Evolutionary conservation across 2,797 vertebrate species (phyloP), one percentile per base, ranked within the genome.

Genomic region (Danio tinwini): DNA sequence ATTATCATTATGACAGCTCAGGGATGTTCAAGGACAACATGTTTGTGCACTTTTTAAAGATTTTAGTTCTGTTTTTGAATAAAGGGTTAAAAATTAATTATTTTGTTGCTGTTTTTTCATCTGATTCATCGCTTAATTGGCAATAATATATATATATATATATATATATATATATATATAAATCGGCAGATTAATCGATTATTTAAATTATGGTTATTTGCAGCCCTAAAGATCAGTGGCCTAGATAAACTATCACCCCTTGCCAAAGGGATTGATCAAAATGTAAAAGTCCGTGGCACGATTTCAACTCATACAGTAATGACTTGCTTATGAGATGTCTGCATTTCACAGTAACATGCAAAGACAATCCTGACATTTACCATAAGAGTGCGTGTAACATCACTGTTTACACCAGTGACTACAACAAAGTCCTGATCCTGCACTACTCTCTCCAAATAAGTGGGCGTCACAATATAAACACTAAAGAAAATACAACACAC

Each of bases 391-490:
- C 45, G 11, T 50, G 64, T 61, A n/a, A 55, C 55, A 58, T 14
- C 40, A 58, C 39, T 72, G 70, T 72, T 63, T 62, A 71, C 56
- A 52, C 10, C 45, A 53, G 29, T 70, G 47, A 16, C 47, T 59
- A 29, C n/a, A 70, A 50, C 45, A 78, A 78, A 70, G 13, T 59
- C 17, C 39, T 14, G 3, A 53, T 63, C 39, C 17, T 63, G 37
- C n/a, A 58, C 52, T 75, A 67, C 63, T 16, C 72, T 52, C 13
- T 65, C 12, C 72, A 55, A 68, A 52, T 29, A 44, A 17, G 72
- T 69, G 72, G 53, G 71, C 45, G 62, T 59, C 50, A 52, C 78
- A 81, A 59, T 69, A 68, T 61, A 67, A 81, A 81, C 62, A 52
- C 11, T 52, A 10, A 13, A 53, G 59, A 29, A 65, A 59, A 69